Base-by-base conservation (phyloP, 53 echinoderm and acorn worm genomes). In the Mesocentrotus franciscanus region DNA sequence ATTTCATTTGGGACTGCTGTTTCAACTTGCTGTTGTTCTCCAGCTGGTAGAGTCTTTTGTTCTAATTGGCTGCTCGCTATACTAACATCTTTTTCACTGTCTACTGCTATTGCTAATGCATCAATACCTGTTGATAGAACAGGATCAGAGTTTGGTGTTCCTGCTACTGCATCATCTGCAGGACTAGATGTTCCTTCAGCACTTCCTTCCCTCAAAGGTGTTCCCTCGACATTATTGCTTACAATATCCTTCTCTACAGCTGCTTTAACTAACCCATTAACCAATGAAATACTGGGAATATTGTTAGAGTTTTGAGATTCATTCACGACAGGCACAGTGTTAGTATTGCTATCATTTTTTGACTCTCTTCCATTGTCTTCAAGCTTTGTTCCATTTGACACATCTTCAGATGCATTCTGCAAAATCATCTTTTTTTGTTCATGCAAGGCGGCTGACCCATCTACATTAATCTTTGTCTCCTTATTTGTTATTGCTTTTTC, bases 301-400 rank as follows among this genome's bases (percentile, higher is more conserved):
- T 58, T 87, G 59, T 57, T 87, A 59, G 3, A 8, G 9, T 39
- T 22, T 22, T 84, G 87, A 29, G 57, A 12, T 87, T 87, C 29
- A 57, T 87, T 39, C 20, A 39, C 42, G 87, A 27, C 87, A 87
- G 87, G 59, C 87, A 87, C 87, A 87, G n/a, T 57, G 26, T 95
- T 55, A 61, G 1, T 81, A 29, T 71, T 60, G 59, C 68, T 78
- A 4, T 83, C 60, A 39, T 76, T 29, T 17, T n/a, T 24, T 71
- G 89, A 36, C 22, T 96, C 71, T 68, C 56, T 56, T 56, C 17
- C 59, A 71, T n/a, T 74, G 8, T 96, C 92, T 61, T 20, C 35
- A 87, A 29, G 26, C 60, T 61, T 96, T 94, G 78, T 60, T 83
- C 92, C 81, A 34, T 64, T 42, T 64, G 85, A 85, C 49, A 55